Evolutionary conservation across 2,113 vertebrate species (phyloP).

Genomic region (Speoplatyrhinus poulsoni): DNA sequence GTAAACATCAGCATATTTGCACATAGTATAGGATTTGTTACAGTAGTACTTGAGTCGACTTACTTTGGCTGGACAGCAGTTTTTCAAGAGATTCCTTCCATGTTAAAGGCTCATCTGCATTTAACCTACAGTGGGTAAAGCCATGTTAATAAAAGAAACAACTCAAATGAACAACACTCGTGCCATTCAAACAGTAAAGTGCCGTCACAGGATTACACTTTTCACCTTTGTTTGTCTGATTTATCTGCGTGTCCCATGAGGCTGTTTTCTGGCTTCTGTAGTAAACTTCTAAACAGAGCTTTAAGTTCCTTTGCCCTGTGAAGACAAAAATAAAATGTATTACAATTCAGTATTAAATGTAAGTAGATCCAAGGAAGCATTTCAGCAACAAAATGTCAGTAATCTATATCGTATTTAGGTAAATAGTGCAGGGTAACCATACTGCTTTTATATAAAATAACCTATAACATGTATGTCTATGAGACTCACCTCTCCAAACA

Average conservation of each 20-base stretch:
- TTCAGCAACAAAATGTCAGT: neutral
- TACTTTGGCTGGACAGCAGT: conserved; percentile 89
- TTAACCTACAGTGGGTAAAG: conserved; percentile 66
- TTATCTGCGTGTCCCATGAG: conserved; percentile 60
- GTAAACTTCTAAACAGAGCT: conserved; percentile 85
- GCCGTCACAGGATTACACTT: neutral
- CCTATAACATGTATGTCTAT: too few species aligned
- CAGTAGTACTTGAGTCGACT: conserved; percentile 56
- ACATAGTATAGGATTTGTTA: neutral
- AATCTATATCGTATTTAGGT: neutral
- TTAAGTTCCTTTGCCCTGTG: conserved; percentile 91
- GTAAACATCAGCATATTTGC: neutral
- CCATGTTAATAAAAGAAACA: neutral
- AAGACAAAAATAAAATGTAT: conserved; percentile 9
- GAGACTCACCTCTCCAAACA: conserved; percentile 88
- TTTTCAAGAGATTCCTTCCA: conserved; percentile 91
- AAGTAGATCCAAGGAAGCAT: neutral
- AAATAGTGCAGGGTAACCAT: neutral
- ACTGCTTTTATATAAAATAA: too few species aligned
- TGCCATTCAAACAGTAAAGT: neutral
- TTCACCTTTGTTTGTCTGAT: conserved; percentile 66
- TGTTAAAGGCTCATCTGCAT: conserved; percentile 78
- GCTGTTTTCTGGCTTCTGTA: conserved; percentile 82
- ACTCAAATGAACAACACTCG: neutral
- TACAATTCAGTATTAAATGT: neutral